Evolutionary conservation across 2,797 vertebrate species (phyloP).

Genomic region (Pangasius krempfi): DNA sequence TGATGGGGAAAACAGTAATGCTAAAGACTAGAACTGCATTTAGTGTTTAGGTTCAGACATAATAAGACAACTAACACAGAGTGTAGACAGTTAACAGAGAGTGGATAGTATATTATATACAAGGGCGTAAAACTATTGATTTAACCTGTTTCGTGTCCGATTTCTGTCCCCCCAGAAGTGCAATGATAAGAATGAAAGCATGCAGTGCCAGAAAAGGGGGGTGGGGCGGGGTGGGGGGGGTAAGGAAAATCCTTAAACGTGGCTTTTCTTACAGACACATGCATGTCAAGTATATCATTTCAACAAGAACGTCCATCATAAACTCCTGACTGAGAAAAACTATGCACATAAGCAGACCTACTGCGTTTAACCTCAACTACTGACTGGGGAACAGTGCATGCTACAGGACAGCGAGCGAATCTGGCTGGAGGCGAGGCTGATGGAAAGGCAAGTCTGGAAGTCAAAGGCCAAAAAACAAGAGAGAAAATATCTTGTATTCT

Average conservation of each 20-base stretch:
- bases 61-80: conserved; percentile 6
- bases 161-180: conserved; percentile 18
- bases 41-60: not conserved
- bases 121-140: not conserved
- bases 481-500: conserved; percentile 62
- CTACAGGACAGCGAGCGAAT: conserved; percentile 80
- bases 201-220: not conserved
- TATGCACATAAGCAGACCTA: conserved; percentile 53
- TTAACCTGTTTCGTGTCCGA: not conserved
- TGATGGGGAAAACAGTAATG: not conserved
- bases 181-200: conserved; percentile 18
- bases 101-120: not conserved
- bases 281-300: conserved; percentile 53
- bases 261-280: conserved; percentile 32
- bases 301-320: conserved; percentile 37
- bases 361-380: conserved; percentile 55
- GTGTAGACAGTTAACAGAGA: not conserved
- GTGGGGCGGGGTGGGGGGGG: too few species aligned
- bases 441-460: conserved; percentile 59
- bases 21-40: not conserved
- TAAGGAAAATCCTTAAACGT: not conserved
- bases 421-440: conserved; percentile 56
- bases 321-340: conserved; percentile 27
- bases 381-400: conserved; percentile 82
- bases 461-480: conserved; percentile 70